Base-by-base conservation (phyloP, 2,113 vertebrate species). In the Xiphophorus hellerii region DNA sequence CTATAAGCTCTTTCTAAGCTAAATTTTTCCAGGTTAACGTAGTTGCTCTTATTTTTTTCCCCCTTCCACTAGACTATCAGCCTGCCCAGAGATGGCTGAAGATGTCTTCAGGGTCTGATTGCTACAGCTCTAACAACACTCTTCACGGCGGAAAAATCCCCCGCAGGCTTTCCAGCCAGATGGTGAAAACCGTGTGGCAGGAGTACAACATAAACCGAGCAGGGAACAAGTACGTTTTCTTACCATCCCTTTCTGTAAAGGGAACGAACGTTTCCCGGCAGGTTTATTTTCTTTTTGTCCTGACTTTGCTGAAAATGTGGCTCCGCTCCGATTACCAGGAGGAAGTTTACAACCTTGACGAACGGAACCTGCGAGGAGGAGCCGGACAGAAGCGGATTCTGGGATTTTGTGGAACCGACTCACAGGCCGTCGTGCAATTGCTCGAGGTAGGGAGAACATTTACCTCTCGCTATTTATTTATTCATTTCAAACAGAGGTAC, bases 101-200 rank as follows among this genome's bases (percentile, higher is more conserved):
- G 92, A 92, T 97, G 83, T 96, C 96, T 60, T 96, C 96, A n/a
- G 95, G 95, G 28, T 95, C 96, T 0, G 97, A 98, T 73, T 94
- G 95, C 88, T 98, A 96, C 91, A 97, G 91, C 88, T 94, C 95
- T 3, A 96, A 98, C 91, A 97, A 95, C 90, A 97, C 94, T 72
- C 96, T 97, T 84, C 98, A 99, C 15, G 97, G 97, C 73, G 97
- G 97, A 61, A 97, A 97, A 93, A 96, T 99, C 88, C 98, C 98
- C 48, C 96, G 96, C 74, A 96, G 96, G 89, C 90, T 99, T 78
- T 97, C 97, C 89, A 96, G 95, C 87, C 97, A 97, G 74, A 96
- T 99, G 94, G 97, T 98, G 87, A 97, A 99, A 92, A 94, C 95
- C 85, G 97, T 99, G 74, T 99, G 98, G 98, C 97, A 99, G 91